Evolutionary conservation across 2,888 invertebrate species (phyloP).

Genomic region (Tetanocera ferruginea): DNA sequence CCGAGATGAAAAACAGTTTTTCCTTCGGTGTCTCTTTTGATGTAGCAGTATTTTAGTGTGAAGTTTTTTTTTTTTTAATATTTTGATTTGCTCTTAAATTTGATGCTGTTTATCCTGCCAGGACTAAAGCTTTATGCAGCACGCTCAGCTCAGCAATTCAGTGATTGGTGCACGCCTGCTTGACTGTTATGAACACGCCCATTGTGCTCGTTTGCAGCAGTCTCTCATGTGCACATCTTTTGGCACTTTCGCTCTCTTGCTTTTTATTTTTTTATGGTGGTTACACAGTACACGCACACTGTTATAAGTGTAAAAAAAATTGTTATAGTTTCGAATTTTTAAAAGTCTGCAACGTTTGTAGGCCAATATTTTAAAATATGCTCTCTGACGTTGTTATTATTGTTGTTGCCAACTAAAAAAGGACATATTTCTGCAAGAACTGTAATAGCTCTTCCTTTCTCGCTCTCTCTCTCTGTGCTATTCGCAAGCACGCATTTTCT

Average conservation of each 20-base stretch:
- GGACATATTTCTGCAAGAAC: background rate
- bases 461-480: background rate
- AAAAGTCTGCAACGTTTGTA: no score
- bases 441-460: background rate
- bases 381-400: background rate
- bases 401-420: background rate
- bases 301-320: no score
- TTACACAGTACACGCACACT: no score
- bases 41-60: background rate
- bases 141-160: background rate
- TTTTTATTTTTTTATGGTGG: no score
- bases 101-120: background rate
- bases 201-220: background rate
- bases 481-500: background rate
- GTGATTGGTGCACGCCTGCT: conserved; percentile 16
- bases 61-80: background rate
- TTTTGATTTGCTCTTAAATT: background rate
- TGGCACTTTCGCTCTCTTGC: background rate
- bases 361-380: no score
- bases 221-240: background rate
- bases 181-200: conserved; percentile 2
- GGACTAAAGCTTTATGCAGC: background rate
- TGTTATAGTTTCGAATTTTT: no score
- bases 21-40: background rate
- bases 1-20: background rate